Evolutionary conservation across 1,140 invertebrate species (phyloP).

Genomic region (Trichomalopsis sarcophagae): DNA sequence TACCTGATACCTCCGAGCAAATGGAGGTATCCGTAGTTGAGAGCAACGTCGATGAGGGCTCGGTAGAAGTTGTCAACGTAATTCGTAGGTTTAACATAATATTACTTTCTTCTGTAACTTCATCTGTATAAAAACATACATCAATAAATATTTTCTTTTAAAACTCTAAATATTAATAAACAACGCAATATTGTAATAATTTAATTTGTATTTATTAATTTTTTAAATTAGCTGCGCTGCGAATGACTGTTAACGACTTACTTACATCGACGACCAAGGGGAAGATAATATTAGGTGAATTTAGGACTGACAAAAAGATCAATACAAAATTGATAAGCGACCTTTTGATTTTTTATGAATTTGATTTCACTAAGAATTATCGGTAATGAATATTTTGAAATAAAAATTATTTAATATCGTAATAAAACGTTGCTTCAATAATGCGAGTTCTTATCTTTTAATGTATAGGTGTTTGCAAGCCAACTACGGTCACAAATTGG

Average conservation of each 20-base stretch:
- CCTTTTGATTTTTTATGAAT: slow-evolving; percentile 1
- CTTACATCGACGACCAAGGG: neutral
- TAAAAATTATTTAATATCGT: neutral
- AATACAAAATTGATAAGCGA: neutral
- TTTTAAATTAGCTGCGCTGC: too few relatives aligned
- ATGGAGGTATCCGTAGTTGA: neutral
- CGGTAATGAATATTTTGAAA: neutral
- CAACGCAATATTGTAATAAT: too few relatives aligned
- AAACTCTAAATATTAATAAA: too few relatives aligned
- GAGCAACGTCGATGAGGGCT: too few relatives aligned
- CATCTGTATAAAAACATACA: too few relatives aligned
- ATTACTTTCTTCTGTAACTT: too few relatives aligned
- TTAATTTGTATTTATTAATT: too few relatives aligned
- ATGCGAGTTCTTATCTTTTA: neutral
- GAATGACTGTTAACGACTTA: neutral
- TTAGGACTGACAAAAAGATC: neutral
- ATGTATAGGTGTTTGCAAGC: neutral
- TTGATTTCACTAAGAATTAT: neutral
- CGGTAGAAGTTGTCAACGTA: neutral
- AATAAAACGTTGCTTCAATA: neutral
- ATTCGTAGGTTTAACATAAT: neutral
- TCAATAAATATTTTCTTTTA: too few relatives aligned
- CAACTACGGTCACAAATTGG: neutral
- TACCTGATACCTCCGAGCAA: neutral
- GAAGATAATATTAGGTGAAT: neutral